Base-by-base conservation (phyloP, 2,888 invertebrate genomes). In the Endomychus coccineus region DNA sequence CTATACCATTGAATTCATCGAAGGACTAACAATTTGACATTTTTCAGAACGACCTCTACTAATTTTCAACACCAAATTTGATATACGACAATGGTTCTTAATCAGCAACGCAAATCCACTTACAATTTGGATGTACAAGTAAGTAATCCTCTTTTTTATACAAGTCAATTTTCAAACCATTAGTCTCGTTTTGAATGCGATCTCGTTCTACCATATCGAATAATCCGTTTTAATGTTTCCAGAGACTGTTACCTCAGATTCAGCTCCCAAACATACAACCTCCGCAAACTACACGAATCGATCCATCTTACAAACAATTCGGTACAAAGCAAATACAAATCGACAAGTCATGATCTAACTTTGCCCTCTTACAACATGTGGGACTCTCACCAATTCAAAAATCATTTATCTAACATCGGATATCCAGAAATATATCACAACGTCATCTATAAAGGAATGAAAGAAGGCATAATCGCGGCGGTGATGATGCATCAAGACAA, bases 41-140 rank as follows among this genome's bases (percentile, higher is more conserved):
- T 41, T 73, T 73, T 43, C 71, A 90, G 92, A 94, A 70, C 77
- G 82, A 40, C 94, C 94, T 0, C 68, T 94, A 34, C 76, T 91
- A 30, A 81, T 94, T 46, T 83, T 91, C 67, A 77, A 85, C 55
- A 91, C 91, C 1, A 94, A 94, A 69, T 94, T 94, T 61, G 94
- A 94, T 66, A 92, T 94, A 49, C 75, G 94, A 4, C 94, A 94
- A 66, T 94, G 94, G 94, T 94, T 94, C 67, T 69, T 94, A 44
- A 82, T 94, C 16, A 90, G 92, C 1, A 86, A 83, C 61, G 85
- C 88, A 55, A 87, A 89, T 58, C 94, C 94, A 0, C 67, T 94
- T 21, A 85, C 87, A 0, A 78, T 94, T 42, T 94, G 91, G 90
- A 81, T 94, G 71, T 94, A 92, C 70, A 84, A 83, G 83, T 83